Percentiles rank a stretch among this genome's conserved stretches.
Evolutionary conservation across 2,113 vertebrate genomes (phyloP).

Genomic region (Felis chaus): DNA sequence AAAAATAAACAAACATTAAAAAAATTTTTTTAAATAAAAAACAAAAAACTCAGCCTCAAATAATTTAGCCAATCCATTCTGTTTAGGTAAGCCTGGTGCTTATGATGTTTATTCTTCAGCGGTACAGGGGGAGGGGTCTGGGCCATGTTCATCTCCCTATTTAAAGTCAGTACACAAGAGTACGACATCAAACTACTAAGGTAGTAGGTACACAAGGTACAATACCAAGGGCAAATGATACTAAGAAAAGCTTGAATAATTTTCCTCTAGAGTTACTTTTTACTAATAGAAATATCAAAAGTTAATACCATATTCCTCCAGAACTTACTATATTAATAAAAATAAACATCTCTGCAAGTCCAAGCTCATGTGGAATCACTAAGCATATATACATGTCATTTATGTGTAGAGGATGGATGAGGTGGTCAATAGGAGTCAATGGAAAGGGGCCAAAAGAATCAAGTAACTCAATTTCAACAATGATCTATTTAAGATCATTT

Average conservation of each 20-base stretch:
- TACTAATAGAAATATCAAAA: neutral
- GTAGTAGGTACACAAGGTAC: neutral
- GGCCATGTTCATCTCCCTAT: neutral
- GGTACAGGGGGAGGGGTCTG: neutral
- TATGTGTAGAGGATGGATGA: neutral
- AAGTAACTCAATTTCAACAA: slow-evolving; percentile 7
- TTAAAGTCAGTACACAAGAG: neutral
- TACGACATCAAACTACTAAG: neutral
- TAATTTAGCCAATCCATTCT: neutral
- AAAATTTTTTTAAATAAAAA: no score
- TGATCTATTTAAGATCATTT: neutral
- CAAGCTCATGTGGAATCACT: neutral
- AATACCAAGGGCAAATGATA: neutral
- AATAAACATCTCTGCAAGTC: neutral
- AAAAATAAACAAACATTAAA: no score
- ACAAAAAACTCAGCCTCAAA: neutral
- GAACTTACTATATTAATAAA: neutral
- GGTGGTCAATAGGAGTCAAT: neutral
- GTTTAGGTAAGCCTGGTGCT: neutral
- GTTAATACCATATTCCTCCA: neutral
- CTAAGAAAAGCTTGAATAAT: neutral
- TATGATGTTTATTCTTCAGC: neutral
- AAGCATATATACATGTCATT: neutral
- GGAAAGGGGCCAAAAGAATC: neutral
- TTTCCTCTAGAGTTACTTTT: neutral